Evolutionary conservation across 2,797 vertebrate genomes (phyloP), one percentile per base, ranked within the genome.

Genomic region (Anguilla pacifica): DNA sequence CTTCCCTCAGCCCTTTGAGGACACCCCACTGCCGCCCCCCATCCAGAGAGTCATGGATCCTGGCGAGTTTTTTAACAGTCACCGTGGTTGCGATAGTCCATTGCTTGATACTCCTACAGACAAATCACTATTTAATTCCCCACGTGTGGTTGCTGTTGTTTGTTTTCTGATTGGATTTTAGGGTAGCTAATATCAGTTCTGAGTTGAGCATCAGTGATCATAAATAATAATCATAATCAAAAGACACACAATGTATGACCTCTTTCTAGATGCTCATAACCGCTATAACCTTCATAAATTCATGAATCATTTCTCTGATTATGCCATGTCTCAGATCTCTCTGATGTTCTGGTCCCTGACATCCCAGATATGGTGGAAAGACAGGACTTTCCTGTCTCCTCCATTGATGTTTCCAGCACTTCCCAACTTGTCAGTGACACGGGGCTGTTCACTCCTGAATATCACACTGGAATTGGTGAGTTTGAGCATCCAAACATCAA

Each of bases 31-130:
- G 51, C 97, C 97, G 74, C 97, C 98, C 39, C 98, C 98, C 19
- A 92, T 98, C 84, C 98, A 97, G 93, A 96, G 97, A 86, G 97
- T 98, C 91, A 97, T 97, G 96, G 97, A 99, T 92, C 97, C 97
- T 92, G 98, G 98, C 99, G 93, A 7, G 35, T 22, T 43, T 6
- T 17, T 77, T 4, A 77, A 77, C 88, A 90, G 7, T 74, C 25
- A 84, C n/a, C n/a, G 13, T 31, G 53, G n/a, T 9, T 25, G 9
- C 19, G 10, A n/a, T 22, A 6, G 25, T 46, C 43, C 43, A 46
- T 46, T 46, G 43, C 43, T 46, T 46, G 43, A 46, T 46, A 46
- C 43, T 46, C 43, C 43, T 46, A 46, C 43, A 46, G 43, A 46
- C 43, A 46, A 46, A 46, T 46, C 43, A 46, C 43, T 46, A 46